Percentiles rank a stretch among this genome's conserved stretches.
These are phyloP conservation scores for Procavia capensis DNA, from an alignment of 2,113 vertebrate genomes.

Conservation along the genomic window DNA sequence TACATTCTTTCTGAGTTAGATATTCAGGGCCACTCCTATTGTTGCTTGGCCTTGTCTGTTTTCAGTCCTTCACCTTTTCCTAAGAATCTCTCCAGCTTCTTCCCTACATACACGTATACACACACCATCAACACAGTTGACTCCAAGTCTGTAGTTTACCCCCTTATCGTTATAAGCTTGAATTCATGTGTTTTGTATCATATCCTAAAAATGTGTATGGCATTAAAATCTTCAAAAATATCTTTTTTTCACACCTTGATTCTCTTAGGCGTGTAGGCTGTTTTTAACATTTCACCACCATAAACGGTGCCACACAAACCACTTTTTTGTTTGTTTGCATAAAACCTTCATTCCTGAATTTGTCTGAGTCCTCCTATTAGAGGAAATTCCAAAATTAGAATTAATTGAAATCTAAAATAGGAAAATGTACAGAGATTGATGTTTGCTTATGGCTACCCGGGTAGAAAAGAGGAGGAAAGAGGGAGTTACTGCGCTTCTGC, in stretches of 20 bases:
- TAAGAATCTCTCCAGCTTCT: not conserved
- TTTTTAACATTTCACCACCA: not conserved
- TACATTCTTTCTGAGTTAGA: not conserved
- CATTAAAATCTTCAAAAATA: not conserved
- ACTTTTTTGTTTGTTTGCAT: not conserved
- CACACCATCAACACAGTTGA: not conserved
- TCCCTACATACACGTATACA: not conserved
- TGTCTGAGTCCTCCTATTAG: not conserved
- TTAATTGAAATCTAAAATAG: not conserved
- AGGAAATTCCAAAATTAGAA: slow-evolving; percentile 35
- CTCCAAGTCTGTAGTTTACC: not conserved
- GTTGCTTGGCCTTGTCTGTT: not conserved
- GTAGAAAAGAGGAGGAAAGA: no score
- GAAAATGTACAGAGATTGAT: no score
- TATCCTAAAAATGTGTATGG: not conserved
- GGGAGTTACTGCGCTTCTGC: no score
- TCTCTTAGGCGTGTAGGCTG: not conserved
- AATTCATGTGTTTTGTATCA: not conserved
- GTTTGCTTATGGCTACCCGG: no score
- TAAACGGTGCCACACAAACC: not conserved
- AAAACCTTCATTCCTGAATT: not conserved
- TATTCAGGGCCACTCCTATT: not conserved
- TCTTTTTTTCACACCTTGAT: not conserved
- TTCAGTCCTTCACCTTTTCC: not conserved
- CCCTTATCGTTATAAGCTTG: not conserved